A percentile compares a stretch with the other conserved stretches of the same genome.
Evolutionary conservation across 2,797 vertebrate species (phyloP).

Genomic region (Myotis vivesi): DNA sequence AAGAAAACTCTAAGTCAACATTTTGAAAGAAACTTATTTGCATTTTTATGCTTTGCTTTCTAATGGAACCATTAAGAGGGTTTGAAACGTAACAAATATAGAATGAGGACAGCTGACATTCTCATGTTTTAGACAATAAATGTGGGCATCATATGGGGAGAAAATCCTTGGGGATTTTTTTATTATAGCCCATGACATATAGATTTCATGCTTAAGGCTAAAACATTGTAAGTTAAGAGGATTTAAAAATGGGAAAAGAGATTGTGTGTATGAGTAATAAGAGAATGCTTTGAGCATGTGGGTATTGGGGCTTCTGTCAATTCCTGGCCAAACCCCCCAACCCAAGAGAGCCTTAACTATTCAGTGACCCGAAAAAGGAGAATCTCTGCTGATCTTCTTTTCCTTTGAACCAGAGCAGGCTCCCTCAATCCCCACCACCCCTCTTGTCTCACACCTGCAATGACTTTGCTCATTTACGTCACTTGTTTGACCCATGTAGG

Average conservation of each 20-base stretch:
- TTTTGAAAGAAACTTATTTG: not conserved
- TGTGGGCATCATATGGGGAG: not conserved
- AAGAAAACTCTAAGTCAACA: constrained; percentile 8
- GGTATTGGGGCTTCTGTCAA: not conserved
- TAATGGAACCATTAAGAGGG: not conserved
- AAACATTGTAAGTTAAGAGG: constrained; percentile 13
- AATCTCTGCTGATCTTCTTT: not conserved
- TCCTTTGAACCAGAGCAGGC: not conserved
- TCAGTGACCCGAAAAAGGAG: not conserved
- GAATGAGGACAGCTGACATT: not conserved
- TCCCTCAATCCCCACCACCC: accelerated
- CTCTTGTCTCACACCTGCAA: not conserved
- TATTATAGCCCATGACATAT: not conserved
- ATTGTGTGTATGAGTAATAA: not conserved
- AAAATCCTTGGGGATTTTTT: not conserved
- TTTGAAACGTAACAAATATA: not conserved
- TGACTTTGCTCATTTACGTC: not conserved
- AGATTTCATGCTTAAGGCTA: constrained; percentile 38
- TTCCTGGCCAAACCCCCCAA: not conserved
- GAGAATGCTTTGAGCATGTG: not conserved
- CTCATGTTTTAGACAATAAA: not conserved
- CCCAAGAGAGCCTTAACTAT: not conserved
- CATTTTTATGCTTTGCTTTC: not conserved
- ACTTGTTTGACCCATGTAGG: not conserved
- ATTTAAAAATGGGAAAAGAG: constrained; percentile 9